Conservation (phyloP, 2,113 vertebrate genomes). For the Aspidoscelis tigris region DNA sequence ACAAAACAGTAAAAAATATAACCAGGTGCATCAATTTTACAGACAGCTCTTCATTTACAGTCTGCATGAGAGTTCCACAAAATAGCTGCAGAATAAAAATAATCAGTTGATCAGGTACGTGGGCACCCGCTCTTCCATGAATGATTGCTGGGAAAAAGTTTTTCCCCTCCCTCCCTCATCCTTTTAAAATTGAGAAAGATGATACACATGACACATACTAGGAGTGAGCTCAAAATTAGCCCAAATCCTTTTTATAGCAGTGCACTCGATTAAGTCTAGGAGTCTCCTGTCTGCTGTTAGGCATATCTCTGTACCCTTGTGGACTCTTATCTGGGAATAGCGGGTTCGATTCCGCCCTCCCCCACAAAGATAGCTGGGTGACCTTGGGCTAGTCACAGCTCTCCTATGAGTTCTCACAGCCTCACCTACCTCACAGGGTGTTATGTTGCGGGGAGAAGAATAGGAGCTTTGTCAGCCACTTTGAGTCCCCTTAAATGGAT, state of each 20-base stretch:
- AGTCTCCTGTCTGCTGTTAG: constrained; percentile 53
- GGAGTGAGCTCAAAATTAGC: constrained; percentile 58
- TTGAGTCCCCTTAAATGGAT: no score
- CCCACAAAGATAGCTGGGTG: no score
- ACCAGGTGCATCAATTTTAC: constrained; percentile 28
- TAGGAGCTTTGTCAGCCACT: no score
- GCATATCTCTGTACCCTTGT: not conserved
- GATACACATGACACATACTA: constrained; percentile 37
- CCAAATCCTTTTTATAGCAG: constrained; percentile 74
- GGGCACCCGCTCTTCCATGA: constrained; percentile 19
- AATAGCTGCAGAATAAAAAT: constrained; percentile 35
- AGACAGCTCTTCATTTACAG: constrained; percentile 33
- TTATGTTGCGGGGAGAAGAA: no score
- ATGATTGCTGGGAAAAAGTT: constrained; percentile 54
- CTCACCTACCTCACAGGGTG: no score
- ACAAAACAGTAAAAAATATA: constrained; percentile 7
- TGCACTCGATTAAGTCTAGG: constrained; percentile 61
- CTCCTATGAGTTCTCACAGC: no score
- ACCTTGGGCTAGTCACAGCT: no score
- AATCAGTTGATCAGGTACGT: not conserved
- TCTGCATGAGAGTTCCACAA: constrained; percentile 27
- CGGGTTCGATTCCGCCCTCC: no score
- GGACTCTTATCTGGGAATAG: no score
- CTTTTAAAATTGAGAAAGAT: constrained; percentile 16
- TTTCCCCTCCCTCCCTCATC: not conserved